Base-by-base conservation (phyloP, 1,140 invertebrate genomes). In the Hirudo medicinalis region DNA sequence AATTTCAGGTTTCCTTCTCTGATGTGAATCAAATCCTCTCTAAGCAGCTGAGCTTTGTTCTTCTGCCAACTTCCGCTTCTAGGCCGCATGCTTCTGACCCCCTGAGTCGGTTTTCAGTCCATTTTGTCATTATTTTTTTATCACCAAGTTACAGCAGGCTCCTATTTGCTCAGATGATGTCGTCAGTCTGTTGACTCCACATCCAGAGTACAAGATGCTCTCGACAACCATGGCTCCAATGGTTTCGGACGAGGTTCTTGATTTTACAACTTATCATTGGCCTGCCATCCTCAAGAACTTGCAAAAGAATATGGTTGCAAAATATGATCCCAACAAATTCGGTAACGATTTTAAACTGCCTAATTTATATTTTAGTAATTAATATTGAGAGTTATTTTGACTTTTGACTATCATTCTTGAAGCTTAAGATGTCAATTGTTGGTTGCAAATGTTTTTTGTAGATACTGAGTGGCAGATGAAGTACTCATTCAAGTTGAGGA, bases 11-110 rank as follows among this genome's bases (percentile, higher is more conserved):
- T 11, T 78, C 79, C 27, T 80, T 83, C 71, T 69, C 75, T 70
- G 79, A 82, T 73, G 78, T 84, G 17, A 84, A 84, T 70, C 76
- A 73, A 67, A 78, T 83, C 19, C 80, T 82, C 32, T 75, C 75
- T 53, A 79, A 82, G 71, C 78, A 82, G 71, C 55, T 84, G 66
- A 75, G 78, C 49, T 78, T 78, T 73, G 63, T 83, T 22, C 68
- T 83, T 20, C 76, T 78, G 43, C 82, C 82, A 22, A 76, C 75
- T 13, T 25, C 20, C 49, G 13, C n/a, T 20, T 20, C 17, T 63
- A 20, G 19, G 40, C 29, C 69, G 0, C n/a, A 22, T n/a, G 6
- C 54, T 29, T 43, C 43, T 0, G 43, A 71, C 36, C 32, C 22
- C 2, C 22, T 22, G 29, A 72, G 27, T 13, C 20, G 19, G 36